Percentiles rank a stretch among this genome's conserved stretches.
phyloP scores from a whole-genome alignment of 1,140 invertebrate species.

The Dreissena rostriformis region DNA sequence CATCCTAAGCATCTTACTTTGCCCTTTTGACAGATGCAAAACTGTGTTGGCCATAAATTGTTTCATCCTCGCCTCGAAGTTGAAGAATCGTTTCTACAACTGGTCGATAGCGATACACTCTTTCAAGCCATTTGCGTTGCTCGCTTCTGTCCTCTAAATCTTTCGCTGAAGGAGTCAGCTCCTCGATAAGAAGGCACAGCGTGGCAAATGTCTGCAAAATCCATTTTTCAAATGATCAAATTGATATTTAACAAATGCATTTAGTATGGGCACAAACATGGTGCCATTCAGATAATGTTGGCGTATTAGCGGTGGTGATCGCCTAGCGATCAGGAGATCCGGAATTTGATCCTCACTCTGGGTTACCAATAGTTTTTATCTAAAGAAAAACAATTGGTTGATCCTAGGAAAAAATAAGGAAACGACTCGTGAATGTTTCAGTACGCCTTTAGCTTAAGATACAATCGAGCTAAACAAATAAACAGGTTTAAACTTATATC shows the following conservation, averaged over 20 bases:
- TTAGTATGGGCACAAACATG: no score
- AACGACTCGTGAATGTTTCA: neutral
- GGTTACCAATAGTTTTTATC: no score
- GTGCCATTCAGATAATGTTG: no score
- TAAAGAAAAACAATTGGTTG: neutral
- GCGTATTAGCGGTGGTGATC: no score
- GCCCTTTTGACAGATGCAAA: constrained; percentile 27
- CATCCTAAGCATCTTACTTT: constrained; percentile 4
- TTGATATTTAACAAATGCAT: no score
- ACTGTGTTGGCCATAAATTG: constrained; percentile 33
- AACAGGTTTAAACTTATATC: neutral
- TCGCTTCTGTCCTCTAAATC: constrained; percentile 7
- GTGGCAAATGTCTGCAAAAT: constrained; percentile 45
- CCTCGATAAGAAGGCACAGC: constrained; percentile 36
- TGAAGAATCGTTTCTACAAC: constrained; percentile 43
- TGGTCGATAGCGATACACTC: constrained; percentile 42
- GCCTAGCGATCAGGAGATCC: no score
- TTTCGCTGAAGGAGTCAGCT: constrained; percentile 5
- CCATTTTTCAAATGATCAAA: neutral
- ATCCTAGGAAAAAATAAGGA: neutral
- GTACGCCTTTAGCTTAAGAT: neutral
- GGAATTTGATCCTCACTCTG: no score
- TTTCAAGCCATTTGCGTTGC: constrained; percentile 36
- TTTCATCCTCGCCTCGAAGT: constrained; percentile 21
- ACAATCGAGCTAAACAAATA: neutral